Conservation (phyloP, 2,797 vertebrate genomes). For the Enteromius viviparus region DNA sequence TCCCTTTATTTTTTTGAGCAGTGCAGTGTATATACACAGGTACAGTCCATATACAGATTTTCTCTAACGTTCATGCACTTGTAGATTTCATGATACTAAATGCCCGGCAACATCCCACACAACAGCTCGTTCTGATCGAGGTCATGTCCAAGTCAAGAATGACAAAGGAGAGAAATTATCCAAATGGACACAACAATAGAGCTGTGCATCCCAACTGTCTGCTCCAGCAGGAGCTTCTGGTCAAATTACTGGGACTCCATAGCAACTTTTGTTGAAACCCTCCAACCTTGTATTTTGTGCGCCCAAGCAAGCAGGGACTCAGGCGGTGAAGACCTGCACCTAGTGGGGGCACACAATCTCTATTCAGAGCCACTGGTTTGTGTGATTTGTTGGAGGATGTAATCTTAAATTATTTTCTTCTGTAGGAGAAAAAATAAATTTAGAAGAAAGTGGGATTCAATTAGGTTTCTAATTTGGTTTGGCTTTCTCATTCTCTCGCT, state of each 20-base stretch:
- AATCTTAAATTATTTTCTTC: slow-evolving; percentile 17
- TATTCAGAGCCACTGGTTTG: slow-evolving; percentile 53
- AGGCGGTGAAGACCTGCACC: slow-evolving; percentile 28
- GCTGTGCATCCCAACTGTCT: slow-evolving; percentile 5
- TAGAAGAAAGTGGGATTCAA: background rate
- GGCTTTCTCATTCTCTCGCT: background rate
- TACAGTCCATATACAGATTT: background rate
- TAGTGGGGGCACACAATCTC: slow-evolving; percentile 22
- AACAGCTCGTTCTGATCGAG: background rate
- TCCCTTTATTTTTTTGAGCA: too few species aligned
- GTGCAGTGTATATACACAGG: background rate
- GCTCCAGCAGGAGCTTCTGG: slow-evolving; percentile 50
- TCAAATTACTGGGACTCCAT: slow-evolving; percentile 25
- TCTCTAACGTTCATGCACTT: background rate
- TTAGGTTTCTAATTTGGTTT: background rate
- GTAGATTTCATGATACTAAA: background rate
- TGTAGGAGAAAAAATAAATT: background rate
- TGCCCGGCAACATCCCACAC: background rate
- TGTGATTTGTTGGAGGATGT: slow-evolving; percentile 39
- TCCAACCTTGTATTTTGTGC: slow-evolving; percentile 20
- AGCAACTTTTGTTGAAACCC: slow-evolving; percentile 52
- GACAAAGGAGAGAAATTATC: slow-evolving; percentile 29
- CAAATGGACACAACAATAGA: slow-evolving; percentile 29
- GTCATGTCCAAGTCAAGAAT: slow-evolving; percentile 19
- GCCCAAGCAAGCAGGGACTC: slow-evolving; percentile 26